phyloP scores from a whole-genome alignment of 2,888 invertebrate species.

The Orchesellides sinensis region DNA sequence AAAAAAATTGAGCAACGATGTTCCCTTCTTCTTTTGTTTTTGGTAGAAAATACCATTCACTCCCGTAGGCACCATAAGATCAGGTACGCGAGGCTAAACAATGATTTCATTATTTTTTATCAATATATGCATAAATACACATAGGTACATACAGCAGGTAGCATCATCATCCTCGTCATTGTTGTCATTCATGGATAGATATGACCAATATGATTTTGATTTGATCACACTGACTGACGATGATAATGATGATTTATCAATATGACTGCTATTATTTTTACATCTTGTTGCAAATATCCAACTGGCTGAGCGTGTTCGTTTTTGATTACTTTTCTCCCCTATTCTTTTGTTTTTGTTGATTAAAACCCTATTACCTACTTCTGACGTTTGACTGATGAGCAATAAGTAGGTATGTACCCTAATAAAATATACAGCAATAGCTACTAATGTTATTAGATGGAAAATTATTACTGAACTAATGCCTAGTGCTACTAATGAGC shows the following conservation, averaged over 20 bases:
- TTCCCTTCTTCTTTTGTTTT: not conserved
- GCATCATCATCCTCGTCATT: not conserved
- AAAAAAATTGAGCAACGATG: not conserved
- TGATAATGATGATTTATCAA: slow-evolving; percentile 23
- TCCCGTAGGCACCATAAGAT: slow-evolving; percentile 41
- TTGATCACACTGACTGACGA: slow-evolving; percentile 15
- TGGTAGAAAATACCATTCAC: slow-evolving; percentile 18
- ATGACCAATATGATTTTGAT: slow-evolving; percentile 54
- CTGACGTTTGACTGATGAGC: no score
- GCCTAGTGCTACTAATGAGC: not conserved
- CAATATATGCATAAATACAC: not conserved
- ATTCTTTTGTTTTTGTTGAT: slow-evolving; percentile 15
- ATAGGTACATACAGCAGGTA: not conserved
- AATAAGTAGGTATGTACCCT: not conserved
- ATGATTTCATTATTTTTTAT: slow-evolving; percentile 52
- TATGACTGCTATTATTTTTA: slow-evolving; percentile 22
- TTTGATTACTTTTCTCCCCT: slow-evolving; percentile 26
- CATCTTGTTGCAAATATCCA: not conserved
- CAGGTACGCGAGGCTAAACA: slow-evolving; percentile 41
- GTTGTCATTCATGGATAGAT: not conserved
- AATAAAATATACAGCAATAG: not conserved
- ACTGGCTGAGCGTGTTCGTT: slow-evolving; percentile 15
- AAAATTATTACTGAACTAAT: not conserved
- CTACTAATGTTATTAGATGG: not conserved
- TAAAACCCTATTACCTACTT: no score